Base-by-base conservation (phyloP, 1,140 invertebrate genomes). In the Mesaphorura yosii region DNA sequence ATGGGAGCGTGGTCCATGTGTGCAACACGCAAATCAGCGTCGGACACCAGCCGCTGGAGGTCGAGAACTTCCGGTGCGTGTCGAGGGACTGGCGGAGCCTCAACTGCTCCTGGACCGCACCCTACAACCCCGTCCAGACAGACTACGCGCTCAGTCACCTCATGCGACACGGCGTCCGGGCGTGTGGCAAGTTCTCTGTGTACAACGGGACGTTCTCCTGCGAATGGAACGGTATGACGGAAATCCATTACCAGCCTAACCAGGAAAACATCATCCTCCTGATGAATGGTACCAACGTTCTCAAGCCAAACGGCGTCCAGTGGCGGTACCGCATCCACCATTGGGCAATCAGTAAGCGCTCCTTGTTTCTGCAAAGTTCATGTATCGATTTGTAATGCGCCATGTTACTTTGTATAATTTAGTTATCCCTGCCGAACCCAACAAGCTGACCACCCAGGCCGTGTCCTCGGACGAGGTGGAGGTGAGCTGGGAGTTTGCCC, bases 21-120 rank as follows among this genome's bases (percentile, higher is more conserved):
- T 76, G 75, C 64, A 61, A 75, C 3, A 77, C 76, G 59, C 69
- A 68, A 58, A 73, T 76, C 55, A 60, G 65, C 40, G 66, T 77
- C 53, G 75, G 74, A 66, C 70, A 74, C 75, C 67, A 75, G 74
- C 71, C 12, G 5, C 17, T 3, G 12, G 12, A 34, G 10, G 55
- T 61, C 6, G 48, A 56, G 25, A 55, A 65, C 42, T 65, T 65
- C 23, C 37, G 38, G 12, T 65, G 64, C 40, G 26, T 64, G 14
- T 53, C 64, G 10, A 51, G 41, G 23, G 52, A 65, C 31, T 65
- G 63, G 64, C 28, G 26, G 26, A 62, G 46, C 44, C 34, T 65
- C 6, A 63, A 51, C 22, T 65, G 63, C 34, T 57, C 61, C 7
- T 65, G 63, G 63, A 48, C 49, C 28, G 45, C 28, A 15, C 53